Base-by-base conservation (phyloP, 2,797 vertebrate genomes). In the Pantherophis alleghaniensis region DNA sequence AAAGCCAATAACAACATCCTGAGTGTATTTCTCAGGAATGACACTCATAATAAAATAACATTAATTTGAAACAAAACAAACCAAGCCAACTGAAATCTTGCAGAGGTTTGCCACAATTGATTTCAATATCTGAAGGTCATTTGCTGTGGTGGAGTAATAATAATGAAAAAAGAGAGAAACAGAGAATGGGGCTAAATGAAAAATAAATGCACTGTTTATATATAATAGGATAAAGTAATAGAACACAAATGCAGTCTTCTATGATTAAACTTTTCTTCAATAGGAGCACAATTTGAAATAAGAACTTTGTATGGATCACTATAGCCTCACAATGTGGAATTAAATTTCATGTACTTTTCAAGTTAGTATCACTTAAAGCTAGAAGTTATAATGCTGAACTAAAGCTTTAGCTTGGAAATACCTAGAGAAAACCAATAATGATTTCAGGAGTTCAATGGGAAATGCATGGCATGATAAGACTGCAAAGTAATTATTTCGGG, bases 41-140 rank as follows among this genome's bases (percentile, higher is more conserved):
- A 94, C 95, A 92, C 51, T 96, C 93, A 96, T 56, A 96, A 96
- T 94, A 97, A 96, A 96, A 97, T 97, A 47, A 92, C 95, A 96
- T 97, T 97, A 97, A 97, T 97, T 87, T 91, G 57, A 90, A 93
- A 96, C 96, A 94, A 93, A 83, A 0, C 20, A 83, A 79, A 47
- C 10, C 20, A 83, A 83, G 9, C 94, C 92, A 97, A 96, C 95
- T 95, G 97, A 97, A 92, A 94, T 95, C 96, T 96, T 95, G 92
- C 87, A 93, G 87, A 22, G 95, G 96, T 97, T 95, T 61, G 92
- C 96, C 97, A 96, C 95, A 96, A 98, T 96, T 96, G 94, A 97
- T 97, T 97, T 96, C 97, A 95, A 97, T 95, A 97, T 97, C 96
- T 97, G 96, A 97, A 98, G 97, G 94, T 96, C 93, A 97, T 97